Conservation (phyloP, 2,888 invertebrate species). For the Coelogynopora nodosa region DNA sequence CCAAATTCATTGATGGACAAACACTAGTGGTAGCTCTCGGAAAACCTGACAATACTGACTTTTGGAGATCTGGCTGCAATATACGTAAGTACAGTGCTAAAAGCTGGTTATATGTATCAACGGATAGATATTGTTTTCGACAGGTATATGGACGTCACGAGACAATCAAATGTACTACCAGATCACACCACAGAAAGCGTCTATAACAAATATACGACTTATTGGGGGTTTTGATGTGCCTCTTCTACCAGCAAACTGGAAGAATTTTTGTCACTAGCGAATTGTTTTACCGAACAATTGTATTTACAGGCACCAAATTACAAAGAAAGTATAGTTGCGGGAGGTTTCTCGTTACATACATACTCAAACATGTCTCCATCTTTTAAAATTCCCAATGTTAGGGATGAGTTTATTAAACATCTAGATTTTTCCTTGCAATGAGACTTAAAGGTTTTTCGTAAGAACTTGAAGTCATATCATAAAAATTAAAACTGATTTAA, state of each 20-base stretch:
- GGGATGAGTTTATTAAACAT: too few relatives aligned
- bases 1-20: neutral
- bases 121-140: neutral
- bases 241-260: neutral
- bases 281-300: constrained; percentile 1
- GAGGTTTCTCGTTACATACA: too few relatives aligned
- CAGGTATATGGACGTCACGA: neutral
- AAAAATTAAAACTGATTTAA: constrained; percentile 2
- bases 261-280: neutral
- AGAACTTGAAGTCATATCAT: constrained; percentile 4
- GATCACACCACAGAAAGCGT: neutral
- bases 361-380: too few relatives aligned
- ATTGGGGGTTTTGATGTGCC: neutral
- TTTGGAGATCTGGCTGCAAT: neutral
- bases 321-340: neutral
- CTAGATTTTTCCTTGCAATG: too few relatives aligned
- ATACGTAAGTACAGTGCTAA: neutral
- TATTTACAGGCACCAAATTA: neutral
- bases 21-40: neutral
- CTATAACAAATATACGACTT: neutral
- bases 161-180: neutral
- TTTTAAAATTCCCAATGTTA: too few relatives aligned
- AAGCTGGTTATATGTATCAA: neutral
- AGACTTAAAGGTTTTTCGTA: neutral
- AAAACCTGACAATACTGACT: neutral